Base-by-base conservation (phyloP, 2,113 vertebrate genomes). In the Onychostruthus taczanowskii region DNA sequence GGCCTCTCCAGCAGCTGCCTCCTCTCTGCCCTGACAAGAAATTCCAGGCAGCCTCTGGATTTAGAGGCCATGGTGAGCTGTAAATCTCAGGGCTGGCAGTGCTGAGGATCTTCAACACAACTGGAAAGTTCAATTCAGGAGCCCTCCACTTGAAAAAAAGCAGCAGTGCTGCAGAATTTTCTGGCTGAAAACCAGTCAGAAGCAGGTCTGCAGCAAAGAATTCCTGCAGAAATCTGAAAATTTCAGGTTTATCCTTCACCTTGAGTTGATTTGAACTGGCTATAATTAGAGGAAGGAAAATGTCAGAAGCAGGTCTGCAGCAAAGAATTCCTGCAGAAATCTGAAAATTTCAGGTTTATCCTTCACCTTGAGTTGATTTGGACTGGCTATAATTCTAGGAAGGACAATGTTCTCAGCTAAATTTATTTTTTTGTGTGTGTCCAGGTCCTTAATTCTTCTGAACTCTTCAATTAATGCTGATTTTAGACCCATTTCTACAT, bases 61-160 rank as follows among this genome's bases (percentile, higher is more conserved):
- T 61, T 31, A 37, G 56, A n/a, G 55, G 41, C 30, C 27, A 0
- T 8, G 35, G 6, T 0, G 1, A 43, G 22, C 72, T 67, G 26
- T 16, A 7, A 33, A 62, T 58, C 63, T 70, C 33, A 28, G n/a
- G 43, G 27, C 35, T 84, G 63, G 30, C 19, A 30, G 33, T 0
- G 0, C 9, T 43, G 84, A n/a, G 56, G 20, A 46, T 16, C 58
- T 44, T 16, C 46, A 73, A 3, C 31, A 30, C 37, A 30, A 47
- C 23, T 52, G 67, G 8, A 11, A 17, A 46, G 41, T 18, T 89
- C 76, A 23, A 0, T 35, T 53, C 10, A 28, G 27, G n/a, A 56
- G 21, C 5, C 28, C 53, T 63, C 12, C 20, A 3, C 24, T 33
- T 21, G 46, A 35, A 39, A 53, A 53, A 74, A 43, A n/a, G 14